phyloP scores from a whole-genome alignment of 2,888 invertebrate genomes.

The Rhagophthalmus giganteus region DNA sequence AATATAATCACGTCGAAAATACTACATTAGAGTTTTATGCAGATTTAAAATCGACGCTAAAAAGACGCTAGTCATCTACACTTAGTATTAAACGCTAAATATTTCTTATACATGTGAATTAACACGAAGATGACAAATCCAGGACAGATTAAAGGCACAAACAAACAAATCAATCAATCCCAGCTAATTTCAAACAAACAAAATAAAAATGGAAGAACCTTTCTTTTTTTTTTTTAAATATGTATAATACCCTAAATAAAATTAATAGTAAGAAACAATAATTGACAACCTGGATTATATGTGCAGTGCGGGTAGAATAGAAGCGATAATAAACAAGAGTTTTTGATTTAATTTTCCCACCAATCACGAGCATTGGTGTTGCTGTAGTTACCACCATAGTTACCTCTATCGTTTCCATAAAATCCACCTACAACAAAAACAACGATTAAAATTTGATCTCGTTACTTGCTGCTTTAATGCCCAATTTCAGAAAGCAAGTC shows the following conservation, averaged over 20 bases:
- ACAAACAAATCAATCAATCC: constrained; percentile 28
- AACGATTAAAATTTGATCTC: background rate
- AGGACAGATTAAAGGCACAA: constrained; percentile 27
- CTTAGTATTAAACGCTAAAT: constrained; percentile 36
- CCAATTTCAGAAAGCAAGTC: background rate
- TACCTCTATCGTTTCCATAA: constrained; percentile 49
- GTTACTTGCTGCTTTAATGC: background rate
- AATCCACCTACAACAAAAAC: constrained; percentile 44
- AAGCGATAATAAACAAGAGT: constrained; percentile 12
- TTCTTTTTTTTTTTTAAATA: constrained; percentile 27
- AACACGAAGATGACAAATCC: constrained; percentile 25
- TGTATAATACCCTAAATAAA: constrained; percentile 32
- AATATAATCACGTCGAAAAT: constrained; percentile 25
- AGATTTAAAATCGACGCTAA: constrained; percentile 33
- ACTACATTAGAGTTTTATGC: constrained; percentile 32
- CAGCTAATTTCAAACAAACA: constrained; percentile 12
- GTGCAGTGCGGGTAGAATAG: constrained; percentile 28
- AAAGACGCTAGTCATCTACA: constrained; percentile 39
- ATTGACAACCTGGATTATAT: constrained; percentile 26
- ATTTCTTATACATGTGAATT: constrained; percentile 26
- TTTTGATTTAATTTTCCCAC: constrained; percentile 48
- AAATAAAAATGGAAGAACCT: constrained; percentile 17
- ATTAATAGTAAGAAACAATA: constrained; percentile 21
- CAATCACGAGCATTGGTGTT: constrained; percentile 48
- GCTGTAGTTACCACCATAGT: constrained; percentile 52